Evolutionary conservation across 2,797 vertebrate species (phyloP).

Genomic region (Rhodeus uyekii): DNA sequence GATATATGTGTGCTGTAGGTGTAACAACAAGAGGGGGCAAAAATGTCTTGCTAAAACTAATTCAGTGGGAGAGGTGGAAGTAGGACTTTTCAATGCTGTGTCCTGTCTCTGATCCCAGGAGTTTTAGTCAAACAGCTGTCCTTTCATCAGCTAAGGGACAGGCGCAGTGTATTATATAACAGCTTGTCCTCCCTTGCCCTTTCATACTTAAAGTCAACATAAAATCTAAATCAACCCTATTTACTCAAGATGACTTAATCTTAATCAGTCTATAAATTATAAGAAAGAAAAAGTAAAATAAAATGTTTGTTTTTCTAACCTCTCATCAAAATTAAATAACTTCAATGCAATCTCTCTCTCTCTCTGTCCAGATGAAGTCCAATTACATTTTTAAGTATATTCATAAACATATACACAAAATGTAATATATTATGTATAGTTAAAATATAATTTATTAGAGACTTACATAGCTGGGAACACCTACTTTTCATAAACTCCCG

Average conservation of each 20-base stretch:
- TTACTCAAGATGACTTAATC: neutral
- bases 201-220: neutral
- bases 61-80: neutral
- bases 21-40: neutral
- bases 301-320: neutral
- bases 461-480: neutral
- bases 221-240: neutral
- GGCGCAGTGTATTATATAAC: neutral
- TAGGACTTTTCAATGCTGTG: conserved; percentile 3
- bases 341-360: too few species aligned
- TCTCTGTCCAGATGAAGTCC: too few species aligned
- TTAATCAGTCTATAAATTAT: neutral
- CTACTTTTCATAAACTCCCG: neutral
- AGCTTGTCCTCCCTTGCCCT: neutral
- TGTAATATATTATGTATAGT: neutral
- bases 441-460: neutral
- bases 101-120: neutral
- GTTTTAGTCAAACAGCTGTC: conserved; percentile 14
- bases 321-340: neutral
- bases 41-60: neutral
- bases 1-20: conserved; percentile 41
- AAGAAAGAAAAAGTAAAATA: fast-evolving
- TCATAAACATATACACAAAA: neutral
- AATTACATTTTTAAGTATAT: too few species aligned
- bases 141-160: conserved; percentile 18